Percentiles rank a stretch among this genome's conserved stretches.
Evolutionary conservation across 1,140 invertebrate genomes (phyloP).

Genomic region (Drosophila tropicalis): DNA sequence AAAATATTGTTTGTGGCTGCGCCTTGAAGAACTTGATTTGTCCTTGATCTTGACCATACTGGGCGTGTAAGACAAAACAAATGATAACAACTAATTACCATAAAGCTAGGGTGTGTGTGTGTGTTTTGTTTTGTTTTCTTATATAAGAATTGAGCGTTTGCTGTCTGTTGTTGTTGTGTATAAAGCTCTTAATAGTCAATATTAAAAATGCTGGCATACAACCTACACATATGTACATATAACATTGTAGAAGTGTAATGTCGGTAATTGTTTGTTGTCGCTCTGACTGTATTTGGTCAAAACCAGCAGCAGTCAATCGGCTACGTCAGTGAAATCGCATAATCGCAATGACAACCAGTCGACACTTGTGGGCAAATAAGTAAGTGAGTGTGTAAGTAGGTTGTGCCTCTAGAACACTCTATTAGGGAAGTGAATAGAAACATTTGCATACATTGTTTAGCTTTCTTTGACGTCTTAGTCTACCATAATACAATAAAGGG

Average conservation of each 20-base stretch:
- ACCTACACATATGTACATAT: conserved; percentile 35
- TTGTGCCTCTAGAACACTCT: neutral
- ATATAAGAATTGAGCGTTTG: conserved; percentile 25
- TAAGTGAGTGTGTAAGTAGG: conserved; percentile 1
- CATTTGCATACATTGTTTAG: too few species aligned
- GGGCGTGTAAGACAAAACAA: conserved; percentile 39
- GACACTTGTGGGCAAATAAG: neutral
- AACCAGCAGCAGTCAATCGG: conserved; percentile 45
- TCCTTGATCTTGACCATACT: conserved; percentile 77
- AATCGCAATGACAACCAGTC: conserved; percentile 19
- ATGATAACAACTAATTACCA: conserved; percentile 65
- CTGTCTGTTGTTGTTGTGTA: neutral
- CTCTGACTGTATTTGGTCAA: conserved; percentile 51
- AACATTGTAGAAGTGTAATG: neutral
- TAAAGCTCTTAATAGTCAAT: neutral
- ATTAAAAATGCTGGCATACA: conserved; percentile 24
- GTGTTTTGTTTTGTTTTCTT: too few species aligned
- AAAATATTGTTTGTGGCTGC: neutral
- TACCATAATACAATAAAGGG: too few species aligned
- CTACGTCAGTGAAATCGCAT: conserved; percentile 34
- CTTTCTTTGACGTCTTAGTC: too few species aligned
- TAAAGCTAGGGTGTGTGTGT: conserved; percentile 29
- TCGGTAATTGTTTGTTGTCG: conserved; percentile 7
- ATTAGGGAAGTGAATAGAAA: too few species aligned
- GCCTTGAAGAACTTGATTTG: conserved; percentile 16